Evolutionary conservation across 2,888 invertebrate genomes (phyloP), one percentile per base, ranked within the genome.

Genomic region (Protula sp.): DNA sequence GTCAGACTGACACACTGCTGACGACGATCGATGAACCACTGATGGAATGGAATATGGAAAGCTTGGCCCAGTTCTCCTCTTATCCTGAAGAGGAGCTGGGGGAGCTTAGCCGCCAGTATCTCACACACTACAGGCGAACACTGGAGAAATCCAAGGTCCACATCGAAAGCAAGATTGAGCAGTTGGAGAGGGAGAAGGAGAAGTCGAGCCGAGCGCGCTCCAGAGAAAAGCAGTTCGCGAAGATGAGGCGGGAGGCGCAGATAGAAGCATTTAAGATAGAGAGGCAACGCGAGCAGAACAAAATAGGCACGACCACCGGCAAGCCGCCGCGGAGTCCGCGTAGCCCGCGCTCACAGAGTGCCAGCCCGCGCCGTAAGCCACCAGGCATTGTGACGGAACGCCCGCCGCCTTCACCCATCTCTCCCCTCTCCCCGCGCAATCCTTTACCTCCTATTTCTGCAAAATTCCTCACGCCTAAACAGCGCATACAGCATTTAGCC

Each of bases 1-100:
- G 80, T 1, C 80, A 81, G 66, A 81, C 81, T 14, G 80, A 81
- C 65, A 67, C 74, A 22, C 62, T 81, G n/a, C 67, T 81, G 24
- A 66, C 75, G 19, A 69, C 75, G 1, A 59, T 80, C 9, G 78
- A 79, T 53, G 64, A 67, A 30, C 61, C 60, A 1, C 9, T n/a
- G 9, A 48, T 53, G 19, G 58, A 54, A 14, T 62, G 60, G 59
- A 58, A 62, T 26, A 52, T 30, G 61, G 65, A 24, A 58, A 53
- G 52, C n/a, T 26, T 60, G 24, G 22, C 31, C 22, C 9, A 22
- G n/a, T 22, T 22, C 24, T 54, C 31, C 53, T 54, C 26, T 24
- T 27, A 47, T 26, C 59, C 65, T 19, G 65, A 67, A 29, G 54
- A 60, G n/a, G 52, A 64, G 3, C 60, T 67, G 1, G 62, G 58